These are phyloP conservation scores for Rattus norvegicus DNA, from an alignment of 2,113 vertebrate species.

Conservation along the genomic window DNA sequence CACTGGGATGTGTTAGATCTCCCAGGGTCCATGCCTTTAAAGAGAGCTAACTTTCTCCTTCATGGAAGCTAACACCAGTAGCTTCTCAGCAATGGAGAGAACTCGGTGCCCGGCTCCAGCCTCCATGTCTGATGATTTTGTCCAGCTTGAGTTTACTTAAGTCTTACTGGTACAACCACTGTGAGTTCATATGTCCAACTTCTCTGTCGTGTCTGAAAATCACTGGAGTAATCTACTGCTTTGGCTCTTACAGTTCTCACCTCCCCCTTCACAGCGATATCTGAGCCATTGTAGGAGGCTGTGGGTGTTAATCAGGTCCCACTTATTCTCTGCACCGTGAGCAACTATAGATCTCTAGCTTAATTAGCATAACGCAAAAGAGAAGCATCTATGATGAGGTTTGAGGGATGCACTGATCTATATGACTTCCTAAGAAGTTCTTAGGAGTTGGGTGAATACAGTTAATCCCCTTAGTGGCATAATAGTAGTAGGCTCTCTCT, in stretches of 20 bases:
- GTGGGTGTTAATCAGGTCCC: not conserved
- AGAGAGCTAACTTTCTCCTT: not conserved
- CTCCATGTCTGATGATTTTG: not conserved
- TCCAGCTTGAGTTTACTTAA: not conserved
- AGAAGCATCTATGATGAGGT: not conserved
- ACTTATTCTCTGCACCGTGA: not conserved
- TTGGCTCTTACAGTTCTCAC: not conserved
- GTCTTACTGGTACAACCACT: not conserved
- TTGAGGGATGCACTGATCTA: not conserved
- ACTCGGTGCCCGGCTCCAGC: not conserved
- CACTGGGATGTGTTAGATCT: too few species aligned
- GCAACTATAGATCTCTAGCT: not conserved
- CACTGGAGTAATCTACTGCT: not conserved
- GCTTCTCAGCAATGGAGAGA: not conserved
- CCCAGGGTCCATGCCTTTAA: not conserved
- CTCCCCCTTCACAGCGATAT: too few species aligned
- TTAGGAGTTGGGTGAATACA: not conserved
- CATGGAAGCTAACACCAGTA: not conserved
- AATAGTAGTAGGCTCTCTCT: too few species aligned
- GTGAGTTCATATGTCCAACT: not conserved
- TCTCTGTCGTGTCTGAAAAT: not conserved
- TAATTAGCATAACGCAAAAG: not conserved
- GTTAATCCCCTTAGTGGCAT: not conserved
- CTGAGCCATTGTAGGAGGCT: not conserved
- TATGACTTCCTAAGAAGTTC: not conserved